phyloP scores from a whole-genome alignment of 2,888 invertebrate species.

The Drosophila falleni region DNA sequence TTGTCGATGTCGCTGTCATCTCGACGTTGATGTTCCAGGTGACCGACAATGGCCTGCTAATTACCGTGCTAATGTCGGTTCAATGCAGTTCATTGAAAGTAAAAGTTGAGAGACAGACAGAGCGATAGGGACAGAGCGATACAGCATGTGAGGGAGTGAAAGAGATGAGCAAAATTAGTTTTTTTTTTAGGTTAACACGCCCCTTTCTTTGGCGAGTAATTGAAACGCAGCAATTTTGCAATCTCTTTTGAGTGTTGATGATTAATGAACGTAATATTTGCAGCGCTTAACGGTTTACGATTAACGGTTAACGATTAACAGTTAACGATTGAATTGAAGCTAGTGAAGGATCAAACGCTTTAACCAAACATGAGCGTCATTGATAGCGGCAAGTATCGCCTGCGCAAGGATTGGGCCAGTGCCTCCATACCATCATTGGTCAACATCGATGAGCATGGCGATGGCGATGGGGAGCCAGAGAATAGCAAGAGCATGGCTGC shows the following conservation, averaged over 20 bases:
- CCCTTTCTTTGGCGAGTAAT: conserved; percentile 10
- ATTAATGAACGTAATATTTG: conserved; percentile 58
- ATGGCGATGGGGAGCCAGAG: conserved; percentile 70
- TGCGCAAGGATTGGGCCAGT: conserved; percentile 85
- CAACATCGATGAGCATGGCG: conserved; percentile 84
- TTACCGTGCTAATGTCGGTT: conserved; percentile 75
- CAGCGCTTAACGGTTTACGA: conserved; percentile 55
- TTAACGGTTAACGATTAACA: conserved; percentile 44
- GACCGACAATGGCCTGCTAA: conserved; percentile 74
- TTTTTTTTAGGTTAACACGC: conserved; percentile 17
- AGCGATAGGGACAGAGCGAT: conserved; percentile 15
- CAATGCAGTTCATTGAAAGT: conserved; percentile 80
- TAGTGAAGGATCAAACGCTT: background rate
- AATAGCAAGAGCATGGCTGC: conserved; percentile 62
- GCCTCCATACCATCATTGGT: conserved; percentile 85
- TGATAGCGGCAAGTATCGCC: conserved; percentile 84
- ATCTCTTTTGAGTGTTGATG: conserved; percentile 23
- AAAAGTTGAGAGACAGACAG: conserved; percentile 60
- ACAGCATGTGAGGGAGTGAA: conserved; percentile 10
- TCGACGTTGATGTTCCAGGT: conserved; percentile 57
- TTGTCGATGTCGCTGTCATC: conserved; percentile 12
- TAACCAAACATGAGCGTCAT: conserved; percentile 83
- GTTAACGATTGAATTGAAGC: conserved; percentile 42
- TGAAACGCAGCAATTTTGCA: conserved; percentile 24
- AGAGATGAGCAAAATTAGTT: conserved; percentile 30